Evolutionary conservation across 2,113 vertebrate species (phyloP).

Genomic region (Zingel zingel): DNA sequence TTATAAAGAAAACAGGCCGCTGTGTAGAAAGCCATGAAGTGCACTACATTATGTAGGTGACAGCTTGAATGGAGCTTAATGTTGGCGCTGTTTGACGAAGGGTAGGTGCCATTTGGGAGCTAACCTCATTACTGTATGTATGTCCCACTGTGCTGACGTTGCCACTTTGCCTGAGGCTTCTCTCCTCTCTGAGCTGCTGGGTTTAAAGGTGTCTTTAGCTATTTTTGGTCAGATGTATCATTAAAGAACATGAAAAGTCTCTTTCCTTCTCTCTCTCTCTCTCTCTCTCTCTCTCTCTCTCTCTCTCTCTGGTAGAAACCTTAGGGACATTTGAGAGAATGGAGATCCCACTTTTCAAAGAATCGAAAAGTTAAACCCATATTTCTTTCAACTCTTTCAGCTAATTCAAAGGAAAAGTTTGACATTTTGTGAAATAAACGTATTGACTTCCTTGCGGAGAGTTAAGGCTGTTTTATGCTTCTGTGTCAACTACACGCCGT

Average conservation of each 20-base stretch:
- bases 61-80: conserved; percentile 22
- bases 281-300: conserved; percentile 2
- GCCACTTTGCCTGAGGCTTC: conserved; percentile 32
- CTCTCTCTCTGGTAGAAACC: conserved; percentile 7
- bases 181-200: conserved; percentile 34
- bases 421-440: neutral
- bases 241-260: conserved; percentile 62
- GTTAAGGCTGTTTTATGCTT: no score
- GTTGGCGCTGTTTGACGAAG: conserved; percentile 19
- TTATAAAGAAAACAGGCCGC: conserved; percentile 39
- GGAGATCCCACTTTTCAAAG: neutral
- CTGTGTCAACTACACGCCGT: no score
- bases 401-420: neutral
- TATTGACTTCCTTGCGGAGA: neutral
- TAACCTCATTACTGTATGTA: conserved; percentile 64
- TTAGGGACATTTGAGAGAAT: neutral
- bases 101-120: conserved; percentile 36
- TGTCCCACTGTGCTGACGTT: conserved; percentile 44
- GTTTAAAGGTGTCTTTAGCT: conserved; percentile 58
- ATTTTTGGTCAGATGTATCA: conserved; percentile 53
- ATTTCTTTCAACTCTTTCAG: neutral
- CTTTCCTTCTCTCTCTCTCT: conserved; percentile 8
- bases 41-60: conserved; percentile 49
- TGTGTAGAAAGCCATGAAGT: conserved; percentile 7
- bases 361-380: neutral